Conservation (phyloP, 2,888 invertebrate species). For the Lithosia quadra region DNA sequence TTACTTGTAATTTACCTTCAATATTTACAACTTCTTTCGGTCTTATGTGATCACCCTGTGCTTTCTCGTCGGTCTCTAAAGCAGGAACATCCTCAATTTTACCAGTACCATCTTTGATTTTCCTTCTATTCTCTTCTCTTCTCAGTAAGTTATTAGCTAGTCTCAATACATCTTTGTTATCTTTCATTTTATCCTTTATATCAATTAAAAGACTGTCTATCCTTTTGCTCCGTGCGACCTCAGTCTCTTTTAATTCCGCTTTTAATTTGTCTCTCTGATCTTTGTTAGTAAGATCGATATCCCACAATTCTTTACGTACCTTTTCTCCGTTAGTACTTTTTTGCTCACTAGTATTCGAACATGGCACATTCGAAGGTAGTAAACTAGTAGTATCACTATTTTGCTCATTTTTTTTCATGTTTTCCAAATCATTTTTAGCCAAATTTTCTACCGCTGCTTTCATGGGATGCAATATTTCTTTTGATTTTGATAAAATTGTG, state of each 20-base stretch:
- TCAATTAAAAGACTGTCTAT: slow-evolving; percentile 73
- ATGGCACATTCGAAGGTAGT: too few species aligned
- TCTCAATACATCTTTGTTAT: slow-evolving; percentile 76
- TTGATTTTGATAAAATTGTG: slow-evolving; percentile 72
- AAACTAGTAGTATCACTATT: too few species aligned
- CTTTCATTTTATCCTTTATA: slow-evolving; percentile 81
- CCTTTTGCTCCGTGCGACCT: slow-evolving; percentile 67
- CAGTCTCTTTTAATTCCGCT: slow-evolving; percentile 60
- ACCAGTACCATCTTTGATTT: slow-evolving; percentile 43
- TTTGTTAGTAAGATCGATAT: slow-evolving; percentile 60
- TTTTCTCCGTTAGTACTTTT: slow-evolving; percentile 43
- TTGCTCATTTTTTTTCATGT: not conserved
- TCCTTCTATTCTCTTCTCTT: slow-evolving; percentile 68
- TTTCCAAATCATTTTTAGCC: slow-evolving; percentile 29
- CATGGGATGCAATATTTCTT: slow-evolving; percentile 72
- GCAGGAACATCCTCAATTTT: slow-evolving; percentile 51
- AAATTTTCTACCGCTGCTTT: slow-evolving; percentile 11
- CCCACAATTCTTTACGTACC: slow-evolving; percentile 68
- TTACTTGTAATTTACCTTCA: slow-evolving; percentile 12
- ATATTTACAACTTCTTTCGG: slow-evolving; percentile 25
- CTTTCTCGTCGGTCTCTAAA: slow-evolving; percentile 61
- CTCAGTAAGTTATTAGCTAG: slow-evolving; percentile 75
- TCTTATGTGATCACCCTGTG: slow-evolving; percentile 68
- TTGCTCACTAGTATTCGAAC: slow-evolving; percentile 23
- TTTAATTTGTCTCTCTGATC: slow-evolving; percentile 59